Base-by-base conservation (phyloP, 2,888 invertebrate genomes). In the Leptinotarsa peninsularis region DNA sequence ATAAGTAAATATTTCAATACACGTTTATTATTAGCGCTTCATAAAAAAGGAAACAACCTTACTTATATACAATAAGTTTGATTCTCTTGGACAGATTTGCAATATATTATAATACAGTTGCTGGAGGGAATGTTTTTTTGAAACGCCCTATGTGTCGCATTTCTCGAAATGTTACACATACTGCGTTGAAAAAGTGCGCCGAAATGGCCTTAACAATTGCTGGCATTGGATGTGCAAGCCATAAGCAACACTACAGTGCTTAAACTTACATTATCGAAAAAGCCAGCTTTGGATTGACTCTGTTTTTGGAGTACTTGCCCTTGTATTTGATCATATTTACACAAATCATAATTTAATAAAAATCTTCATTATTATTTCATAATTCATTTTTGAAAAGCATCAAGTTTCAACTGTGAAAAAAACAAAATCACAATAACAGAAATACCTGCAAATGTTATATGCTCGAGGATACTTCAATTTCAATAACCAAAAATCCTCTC, bases 81-180 rank as follows among this genome's bases (percentile, higher is more conserved):
- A 88, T 88, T 88, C 74, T 81, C 83, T 85, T 88, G 88, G 88
- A 88, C 89, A 89, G 89, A 88, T 87, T 88, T 88, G 87, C 88
- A 87, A 87, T 87, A 80, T 78, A 76, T 85, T 88, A 88, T 87
- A 85, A 85, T 85, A 88, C 86, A 86, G 83, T 85, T 87, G 87
- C 87, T 88, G 88, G 88, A 88, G 88, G 88, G 88, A 88, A 88
- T 88, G 86, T 86, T 85, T 86, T 83, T 85, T 84, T 84, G 83
- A 80, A 80, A 78, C 82, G 81, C 78, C 77, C 78, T 81, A 80
- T 79, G 81, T 79, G 78, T 73, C 14, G 68, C 75, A 75, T 77
- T 70, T 58, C 66, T 63, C 27, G 14, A 71, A 71, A 78, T 75
- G 76, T 76, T 60, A 73, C 75, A 80, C 82, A 80, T 81, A 79